Conservation (phyloP, 2,797 vertebrate genomes). For the Ptychadena robeensis region DNA sequence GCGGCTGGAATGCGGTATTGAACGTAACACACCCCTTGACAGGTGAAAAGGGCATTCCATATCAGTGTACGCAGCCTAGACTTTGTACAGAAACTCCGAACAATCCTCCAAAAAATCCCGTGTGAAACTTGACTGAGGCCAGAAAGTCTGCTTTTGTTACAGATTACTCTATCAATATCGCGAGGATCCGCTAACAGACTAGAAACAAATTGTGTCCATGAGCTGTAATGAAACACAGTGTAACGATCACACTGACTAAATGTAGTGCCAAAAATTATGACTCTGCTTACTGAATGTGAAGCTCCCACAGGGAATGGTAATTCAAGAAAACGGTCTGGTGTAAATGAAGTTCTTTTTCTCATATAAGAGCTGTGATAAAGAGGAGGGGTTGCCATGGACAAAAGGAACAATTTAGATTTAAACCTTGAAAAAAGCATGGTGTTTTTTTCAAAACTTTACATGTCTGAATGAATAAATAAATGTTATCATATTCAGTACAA, state of each 20-base stretch:
- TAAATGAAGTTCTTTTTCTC: too few relatives aligned
- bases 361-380: too few relatives aligned
- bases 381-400: neutral
- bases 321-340: neutral
- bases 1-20: slow-evolving; percentile 43
- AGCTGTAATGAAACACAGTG: neutral
- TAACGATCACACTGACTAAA: neutral
- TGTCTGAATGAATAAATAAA: too few relatives aligned
- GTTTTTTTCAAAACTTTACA: too few relatives aligned
- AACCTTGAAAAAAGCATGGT: neutral
- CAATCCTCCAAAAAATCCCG: slow-evolving; percentile 29
- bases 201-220: slow-evolving; percentile 2
- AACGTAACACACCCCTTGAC: slow-evolving; percentile 6
- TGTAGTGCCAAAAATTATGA: neutral
- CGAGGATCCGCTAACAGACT: neutral
- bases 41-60: slow-evolving; percentile 53
- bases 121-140: slow-evolving; percentile 20
- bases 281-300: neutral
- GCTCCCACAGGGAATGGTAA: neutral
- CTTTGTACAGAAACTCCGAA: slow-evolving; percentile 37
- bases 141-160: slow-evolving; percentile 7
- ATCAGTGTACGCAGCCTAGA: slow-evolving; percentile 41
- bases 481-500: too few relatives aligned
- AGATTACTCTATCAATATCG: neutral
- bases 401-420: neutral